Conservation (phyloP, 2,888 invertebrate genomes). For the Euzophera pinguis region DNA sequence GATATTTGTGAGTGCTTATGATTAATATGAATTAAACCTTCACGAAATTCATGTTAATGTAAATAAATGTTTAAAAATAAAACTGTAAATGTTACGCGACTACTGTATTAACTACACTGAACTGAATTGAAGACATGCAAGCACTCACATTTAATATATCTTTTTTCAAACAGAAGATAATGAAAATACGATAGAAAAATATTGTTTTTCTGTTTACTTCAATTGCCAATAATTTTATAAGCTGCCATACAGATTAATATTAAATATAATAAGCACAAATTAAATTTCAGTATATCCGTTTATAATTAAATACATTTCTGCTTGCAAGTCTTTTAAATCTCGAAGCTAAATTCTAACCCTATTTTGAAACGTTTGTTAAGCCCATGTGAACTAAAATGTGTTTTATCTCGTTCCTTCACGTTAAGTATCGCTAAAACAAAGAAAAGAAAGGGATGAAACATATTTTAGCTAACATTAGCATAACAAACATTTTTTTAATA, state of each 20-base stretch:
- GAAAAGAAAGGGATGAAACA: too few relatives aligned
- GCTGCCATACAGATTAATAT: too few relatives aligned
- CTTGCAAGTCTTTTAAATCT: not conserved
- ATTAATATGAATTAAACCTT: slow-evolving; percentile 14
- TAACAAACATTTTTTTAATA: too few relatives aligned
- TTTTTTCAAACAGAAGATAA: not conserved
- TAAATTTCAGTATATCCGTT: too few relatives aligned
- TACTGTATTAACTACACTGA: slow-evolving; percentile 22
- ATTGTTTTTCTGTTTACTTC: too few relatives aligned
- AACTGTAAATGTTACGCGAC: slow-evolving; percentile 20
- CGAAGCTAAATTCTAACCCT: not conserved
- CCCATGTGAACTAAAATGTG: too few relatives aligned
- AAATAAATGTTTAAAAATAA: slow-evolving; percentile 18
- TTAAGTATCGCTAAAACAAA: too few relatives aligned
- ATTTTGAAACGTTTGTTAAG: too few relatives aligned
- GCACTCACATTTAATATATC: slow-evolving; percentile 14
- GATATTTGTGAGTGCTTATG: slow-evolving; percentile 18
- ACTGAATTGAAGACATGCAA: slow-evolving; percentile 17
- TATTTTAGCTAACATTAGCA: too few relatives aligned
- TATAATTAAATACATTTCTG: not conserved
- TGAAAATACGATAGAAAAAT: not conserved
- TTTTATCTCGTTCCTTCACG: too few relatives aligned
- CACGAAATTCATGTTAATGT: slow-evolving; percentile 17
- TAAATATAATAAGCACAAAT: too few relatives aligned
- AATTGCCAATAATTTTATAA: too few relatives aligned